A percentile compares a stretch with the other conserved stretches of the same genome.
Evolutionary conservation across 2,797 vertebrate species (phyloP).

Genomic region (Aldrovandia affinis): DNA sequence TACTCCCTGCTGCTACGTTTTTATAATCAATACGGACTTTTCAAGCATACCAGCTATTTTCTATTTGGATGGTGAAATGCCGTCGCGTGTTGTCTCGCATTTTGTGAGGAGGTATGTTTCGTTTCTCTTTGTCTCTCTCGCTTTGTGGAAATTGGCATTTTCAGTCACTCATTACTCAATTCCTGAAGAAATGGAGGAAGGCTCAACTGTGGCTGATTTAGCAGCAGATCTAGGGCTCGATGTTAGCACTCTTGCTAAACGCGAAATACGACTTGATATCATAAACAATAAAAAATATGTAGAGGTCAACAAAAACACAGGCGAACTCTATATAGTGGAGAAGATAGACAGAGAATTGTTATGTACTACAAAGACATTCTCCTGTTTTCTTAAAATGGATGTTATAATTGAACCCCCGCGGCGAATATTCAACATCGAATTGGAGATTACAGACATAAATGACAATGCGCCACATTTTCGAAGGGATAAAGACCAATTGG

Average conservation of each 20-base stretch:
- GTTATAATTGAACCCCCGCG: conserved; percentile 38
- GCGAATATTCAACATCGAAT: conserved; percentile 35
- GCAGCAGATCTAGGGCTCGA: conserved; percentile 43
- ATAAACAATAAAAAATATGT: conserved; percentile 39
- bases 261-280: conserved; percentile 40
- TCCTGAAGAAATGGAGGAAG: conserved; percentile 48
- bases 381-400: conserved; percentile 51
- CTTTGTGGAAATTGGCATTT: background rate
- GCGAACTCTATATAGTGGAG: conserved; percentile 41
- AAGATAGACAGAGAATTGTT: conserved; percentile 58
- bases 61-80: background rate
- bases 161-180: conserved; percentile 46
- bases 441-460: conserved; percentile 47
- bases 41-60: too few relatives aligned
- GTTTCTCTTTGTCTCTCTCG: conserved; percentile 21
- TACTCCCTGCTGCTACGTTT: too few relatives aligned
- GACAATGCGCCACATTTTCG: conserved; percentile 43
- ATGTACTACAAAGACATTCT: conserved; percentile 44
- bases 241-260: conserved; percentile 31
- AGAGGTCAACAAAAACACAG: conserved; percentile 42
- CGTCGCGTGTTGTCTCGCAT: background rate
- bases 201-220: conserved; percentile 46
- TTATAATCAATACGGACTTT: too few relatives aligned
- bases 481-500: conserved; percentile 8
- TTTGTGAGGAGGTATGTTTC: conserved; percentile 32